These are phyloP conservation scores for Rhinogobio ventralis DNA, from an alignment of 2,797 vertebrate genomes.

Conservation along the genomic window DNA sequence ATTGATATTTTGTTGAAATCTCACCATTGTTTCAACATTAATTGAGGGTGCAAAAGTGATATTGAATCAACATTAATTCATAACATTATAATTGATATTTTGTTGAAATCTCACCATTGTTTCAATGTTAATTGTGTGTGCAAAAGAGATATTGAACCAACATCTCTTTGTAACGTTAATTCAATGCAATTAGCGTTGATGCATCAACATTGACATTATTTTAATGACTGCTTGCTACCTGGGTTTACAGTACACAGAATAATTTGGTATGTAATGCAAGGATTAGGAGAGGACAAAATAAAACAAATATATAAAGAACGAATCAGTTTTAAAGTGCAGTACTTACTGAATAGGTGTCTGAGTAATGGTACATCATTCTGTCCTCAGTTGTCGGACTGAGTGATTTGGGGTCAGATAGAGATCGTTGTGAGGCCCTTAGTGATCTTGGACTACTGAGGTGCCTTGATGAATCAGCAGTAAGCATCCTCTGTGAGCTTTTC, in stretches of 20 bases:
- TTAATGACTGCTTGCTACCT: background rate
- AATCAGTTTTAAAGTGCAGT: background rate
- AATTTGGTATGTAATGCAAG: background rate
- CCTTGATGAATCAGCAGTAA: slow-evolving; percentile 87
- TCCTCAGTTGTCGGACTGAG: slow-evolving; percentile 93
- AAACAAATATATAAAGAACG: background rate
- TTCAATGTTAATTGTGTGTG: background rate
- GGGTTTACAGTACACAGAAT: background rate
- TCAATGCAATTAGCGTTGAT: background rate
- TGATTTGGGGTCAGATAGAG: slow-evolving; percentile 94
- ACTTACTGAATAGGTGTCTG: slow-evolving; percentile 93
- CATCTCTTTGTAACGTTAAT: background rate
- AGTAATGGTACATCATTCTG: slow-evolving; percentile 91
- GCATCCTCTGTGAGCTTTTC: slow-evolving; percentile 87
- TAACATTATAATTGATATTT: too few species aligned
- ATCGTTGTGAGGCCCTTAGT: slow-evolving; percentile 91
- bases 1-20: too few species aligned
- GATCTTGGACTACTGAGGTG: slow-evolving; percentile 89
- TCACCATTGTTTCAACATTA: too few species aligned
- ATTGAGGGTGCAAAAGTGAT: too few species aligned
- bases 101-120: background rate
- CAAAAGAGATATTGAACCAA: background rate
- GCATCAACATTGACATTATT: background rate
- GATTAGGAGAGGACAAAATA: background rate
- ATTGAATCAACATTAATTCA: too few species aligned